phyloP scores from a whole-genome alignment of 1,140 invertebrate genomes.

The Coboldia fuscipes region DNA sequence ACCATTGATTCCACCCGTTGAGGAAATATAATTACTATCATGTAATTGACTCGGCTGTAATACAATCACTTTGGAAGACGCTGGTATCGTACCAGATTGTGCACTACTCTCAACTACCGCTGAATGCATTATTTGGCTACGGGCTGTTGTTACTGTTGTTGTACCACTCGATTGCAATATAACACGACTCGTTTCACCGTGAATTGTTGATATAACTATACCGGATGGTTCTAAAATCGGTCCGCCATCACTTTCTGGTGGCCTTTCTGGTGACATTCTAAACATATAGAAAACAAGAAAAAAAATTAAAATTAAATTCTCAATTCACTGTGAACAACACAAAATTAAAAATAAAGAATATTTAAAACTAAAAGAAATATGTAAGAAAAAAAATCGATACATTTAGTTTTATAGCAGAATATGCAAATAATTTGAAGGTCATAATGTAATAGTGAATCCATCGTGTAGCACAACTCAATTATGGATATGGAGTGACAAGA shows the following conservation, averaged over 20 bases:
- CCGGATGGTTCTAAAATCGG: constrained; percentile 2
- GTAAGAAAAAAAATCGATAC: too few species aligned
- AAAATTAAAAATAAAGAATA: too few species aligned
- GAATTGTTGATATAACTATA: constrained; percentile 6
- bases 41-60: constrained; percentile 12
- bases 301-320: too few species aligned
- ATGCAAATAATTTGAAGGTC: too few species aligned
- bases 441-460: too few species aligned
- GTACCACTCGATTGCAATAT: constrained; percentile 3
- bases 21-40: constrained; percentile 12
- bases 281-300: constrained; percentile 3
- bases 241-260: constrained; percentile 9
- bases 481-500: too few species aligned
- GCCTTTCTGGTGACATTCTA: constrained; percentile 21
- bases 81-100: constrained; percentile 1
- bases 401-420: too few species aligned
- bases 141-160: constrained; percentile 2
- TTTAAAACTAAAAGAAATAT: too few species aligned
- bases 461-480: too few species aligned
- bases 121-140: constrained; percentile 1
- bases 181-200: constrained; percentile 4
- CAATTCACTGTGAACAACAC: too few species aligned
- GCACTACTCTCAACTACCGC: neutral
- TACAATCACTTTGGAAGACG: constrained; percentile 4
- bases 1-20: constrained; percentile 2